Base-by-base conservation (phyloP, 1,140 invertebrate genomes). In the Melipona quadrifasciata region DNA sequence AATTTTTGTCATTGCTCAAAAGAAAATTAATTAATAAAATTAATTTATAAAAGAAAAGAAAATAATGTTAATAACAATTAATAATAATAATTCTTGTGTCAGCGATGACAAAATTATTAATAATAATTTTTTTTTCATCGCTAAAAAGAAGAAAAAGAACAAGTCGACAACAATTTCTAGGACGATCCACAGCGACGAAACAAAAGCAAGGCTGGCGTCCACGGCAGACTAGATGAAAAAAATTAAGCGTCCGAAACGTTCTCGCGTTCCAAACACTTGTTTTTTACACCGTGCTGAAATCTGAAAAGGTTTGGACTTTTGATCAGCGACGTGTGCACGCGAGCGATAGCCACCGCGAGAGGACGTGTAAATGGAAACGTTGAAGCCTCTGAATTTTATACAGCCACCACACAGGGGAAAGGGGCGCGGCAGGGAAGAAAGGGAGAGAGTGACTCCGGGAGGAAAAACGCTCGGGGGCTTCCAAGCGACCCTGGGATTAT, bases 401-500 rank as follows among this genome's bases (percentile, higher is more conserved):
- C 17, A 53, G 21, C 80, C 8, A 27, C 31, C 8, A 21, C 31
- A 53, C 68, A 8, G 31, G 51, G 3, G 58, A 24, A 24, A 10
- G 34, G 34, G n/a, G n/a, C n/a, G 34, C 34, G 34, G 34, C 34
- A 39, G 39, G 39, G 39, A 39, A 39, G 5, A 39, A n/a, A 58
- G 34, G 55, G 51, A 67, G 31, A 27, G 80, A 17, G 53, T 11
- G 5, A 39, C 39, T 47, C 67, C 70, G 53, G 53, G 39, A 39
- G 87, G n/a, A 91, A 83, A 91, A 92, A 88, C 80, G 91, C 91
- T 84, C 72, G 72, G 77, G 86, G 90, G 83, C 81, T 78, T 72
- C 53, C 61, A 67, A 16, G n/a, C 64, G 47, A 21, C n/a, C 64
- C 85, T 80, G 75, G 86, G 92, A 94, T 94, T 93, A 93, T 94